Evolutionary conservation across 2,888 invertebrate genomes (phyloP).

Genomic region (Pyralis farinalis): DNA sequence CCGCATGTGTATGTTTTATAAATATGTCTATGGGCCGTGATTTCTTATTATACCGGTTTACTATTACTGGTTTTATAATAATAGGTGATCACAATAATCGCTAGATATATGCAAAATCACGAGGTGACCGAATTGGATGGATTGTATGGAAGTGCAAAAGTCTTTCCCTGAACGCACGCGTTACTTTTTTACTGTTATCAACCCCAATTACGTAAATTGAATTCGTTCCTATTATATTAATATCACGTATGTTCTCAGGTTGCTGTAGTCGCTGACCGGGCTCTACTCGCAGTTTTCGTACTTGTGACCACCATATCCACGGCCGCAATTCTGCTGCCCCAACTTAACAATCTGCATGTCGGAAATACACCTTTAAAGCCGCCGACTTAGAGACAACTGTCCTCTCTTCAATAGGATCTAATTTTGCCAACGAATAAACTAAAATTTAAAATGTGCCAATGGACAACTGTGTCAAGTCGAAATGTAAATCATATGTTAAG

Average conservation of each 20-base stretch:
- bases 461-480: constrained; percentile 3
- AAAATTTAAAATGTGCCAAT: constrained; percentile 28
- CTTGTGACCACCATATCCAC: constrained; percentile 89
- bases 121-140: too few species aligned
- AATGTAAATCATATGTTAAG: constrained; percentile 4
- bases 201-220: too few species aligned
- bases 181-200: too few species aligned
- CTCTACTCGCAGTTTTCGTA: constrained; percentile 88
- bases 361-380: constrained; percentile 72
- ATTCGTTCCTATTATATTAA: too few species aligned
- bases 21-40: too few species aligned
- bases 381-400: constrained; percentile 45
- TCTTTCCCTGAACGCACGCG: too few species aligned
- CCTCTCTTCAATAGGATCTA: constrained; percentile 11
- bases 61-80: too few species aligned
- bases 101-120: too few species aligned
- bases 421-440: constrained; percentile 20
- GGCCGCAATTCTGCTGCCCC: constrained; percentile 86
- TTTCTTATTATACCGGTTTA: too few species aligned
- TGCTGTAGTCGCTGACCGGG: constrained; percentile 91
- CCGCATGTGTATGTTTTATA: too few species aligned
- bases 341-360: constrained; percentile 80
- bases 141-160: too few species aligned
- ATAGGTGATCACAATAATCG: too few species aligned
- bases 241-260: constrained; percentile 51